Base-by-base conservation (phyloP, 1,140 invertebrate species). In the Atta cephalotes region DNA sequence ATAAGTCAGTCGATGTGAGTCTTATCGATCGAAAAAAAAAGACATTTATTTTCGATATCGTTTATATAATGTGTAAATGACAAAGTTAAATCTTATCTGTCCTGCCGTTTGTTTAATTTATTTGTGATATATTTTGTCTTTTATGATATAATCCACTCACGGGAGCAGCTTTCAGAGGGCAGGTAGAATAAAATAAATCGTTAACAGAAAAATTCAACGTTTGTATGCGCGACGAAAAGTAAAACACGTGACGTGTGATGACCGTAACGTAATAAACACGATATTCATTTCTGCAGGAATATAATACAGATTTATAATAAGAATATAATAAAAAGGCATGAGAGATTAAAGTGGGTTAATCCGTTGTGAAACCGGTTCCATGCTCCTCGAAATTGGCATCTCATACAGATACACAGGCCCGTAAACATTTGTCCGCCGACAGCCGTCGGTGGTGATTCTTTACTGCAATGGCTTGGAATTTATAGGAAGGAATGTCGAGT, bases 361-460 rank as follows among this genome's bases (percentile, higher is more conserved):
- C 70, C 80, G 28, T 49, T 84, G 70, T 45, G 28, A 62, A 74
- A 84, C 70, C 80, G 56, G 70, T 74, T 84, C 45, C n/a, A 18
- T 49, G 28, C 80, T 56, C 45, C 18, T 74, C 70, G 80, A 74
- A 84, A 84, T 84, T 84, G 80, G 80, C 80, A 84, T 39, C 56
- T 56, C 25, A 51, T 84, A 84, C 70, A 74, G 58, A 62, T 31
- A 56, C 68, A 74, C 63, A n/a, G 6, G n/a, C 71, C 53, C 65
- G 35, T 71, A 74, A 71, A 56, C 51, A 85, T 78, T 72, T 65
- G 62, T 56, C 53, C 62, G 71, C 25, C 39, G 39, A 62, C 66
- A 63, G 70, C 68, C 56, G 39, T 66, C n/a, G n/a, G n/a, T n/a
- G n/a, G 68, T 74, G 68, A 80, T 87, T 74, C 84, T 89, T 86